Percentiles rank a stretch among this genome's conserved stretches.
phyloP scores from a whole-genome alignment of 2,113 vertebrate genomes.

The Kobus ellipsiprymnus region DNA sequence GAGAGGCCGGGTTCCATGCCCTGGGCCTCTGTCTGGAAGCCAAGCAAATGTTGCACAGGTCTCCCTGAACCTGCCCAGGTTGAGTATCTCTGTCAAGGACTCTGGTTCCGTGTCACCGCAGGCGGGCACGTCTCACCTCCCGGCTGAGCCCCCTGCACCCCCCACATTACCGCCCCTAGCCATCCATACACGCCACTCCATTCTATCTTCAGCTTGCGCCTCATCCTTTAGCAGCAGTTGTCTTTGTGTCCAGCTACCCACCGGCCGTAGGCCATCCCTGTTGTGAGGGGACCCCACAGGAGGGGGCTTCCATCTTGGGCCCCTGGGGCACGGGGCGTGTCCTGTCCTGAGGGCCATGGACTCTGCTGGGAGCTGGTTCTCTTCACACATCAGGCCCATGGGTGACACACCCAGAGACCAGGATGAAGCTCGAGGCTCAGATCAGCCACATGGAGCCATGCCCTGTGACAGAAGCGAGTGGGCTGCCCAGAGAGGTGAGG shows the following conservation, averaged over 20 bases:
- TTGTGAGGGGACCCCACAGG: background rate
- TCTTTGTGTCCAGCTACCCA: background rate
- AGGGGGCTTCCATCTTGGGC: background rate
- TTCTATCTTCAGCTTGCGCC: rapidly evolving
- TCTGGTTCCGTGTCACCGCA: rapidly evolving
- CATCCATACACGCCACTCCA: background rate
- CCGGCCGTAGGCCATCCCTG: rapidly evolving
- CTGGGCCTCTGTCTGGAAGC: background rate
- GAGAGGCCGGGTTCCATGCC: background rate
- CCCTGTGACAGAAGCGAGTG: background rate
- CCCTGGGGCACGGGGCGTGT: rapidly evolving
- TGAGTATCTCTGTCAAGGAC: background rate
- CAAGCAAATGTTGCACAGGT: background rate
- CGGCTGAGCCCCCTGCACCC: background rate
- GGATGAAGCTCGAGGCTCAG: rapidly evolving
- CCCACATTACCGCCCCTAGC: rapidly evolving
- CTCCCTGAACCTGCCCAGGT: background rate
- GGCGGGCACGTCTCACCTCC: background rate
- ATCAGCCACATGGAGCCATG: background rate
- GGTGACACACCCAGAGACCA: background rate
- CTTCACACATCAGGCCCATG: background rate
- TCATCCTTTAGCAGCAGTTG: background rate
- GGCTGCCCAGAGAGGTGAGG: background rate
- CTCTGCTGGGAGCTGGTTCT: background rate
- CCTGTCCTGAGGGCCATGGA: background rate